Evolutionary conservation across 2,797 vertebrate genomes (phyloP), one percentile per base, ranked within the genome.

Genomic region (Anomalospiza imberbis): DNA sequence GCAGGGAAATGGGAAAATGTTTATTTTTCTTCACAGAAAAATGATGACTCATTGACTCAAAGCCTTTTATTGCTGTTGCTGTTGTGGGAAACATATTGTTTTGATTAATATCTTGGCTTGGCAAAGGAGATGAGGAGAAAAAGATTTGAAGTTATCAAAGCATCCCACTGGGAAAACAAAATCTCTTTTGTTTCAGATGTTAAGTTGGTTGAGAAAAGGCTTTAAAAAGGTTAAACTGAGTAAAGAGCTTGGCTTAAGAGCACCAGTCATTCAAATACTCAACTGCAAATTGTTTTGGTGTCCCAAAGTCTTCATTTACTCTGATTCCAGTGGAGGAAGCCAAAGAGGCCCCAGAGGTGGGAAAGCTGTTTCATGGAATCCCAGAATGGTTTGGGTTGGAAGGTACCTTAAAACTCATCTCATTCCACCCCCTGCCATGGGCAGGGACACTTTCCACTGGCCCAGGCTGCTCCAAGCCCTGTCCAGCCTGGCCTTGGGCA

Each of bases 81-180:
- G 67, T 67, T 48, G 88, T 82, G 84, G 77, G 89, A 67, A 95
- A 63, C 48, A 48, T 47, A 34, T 29, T 85, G 80, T 84, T 86
- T 88, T 54, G 86, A 63, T 88, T n/a, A 87, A 68, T 82, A 48
- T 77, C 83, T 86, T 77, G 88, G 72, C 86, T 91, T 90, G 68
- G 93, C 86, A 32, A 67, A 77, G 70, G 19, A 47, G 57, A 90
- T 67, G 73, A 74, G 20, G 73, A 34, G n/a, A 48, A 61, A 73
- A 83, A 40, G 65, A 31, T 25, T 28, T 31, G 66, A 84, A 86
- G 18, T 57, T 74, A 74, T 90, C 79, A 66, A 84, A 83, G 77
- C 48, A 29, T 77, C 42, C 48, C 34, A 2, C 5, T 3, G 36
- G 68, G 76, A 71, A 57, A 65, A 61, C 3, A 42, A 36, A 55